Percentiles rank a stretch among this genome's conserved stretches.
Conservation (phyloP, 2,888 invertebrate species). For the Smittia sp. region DNA sequence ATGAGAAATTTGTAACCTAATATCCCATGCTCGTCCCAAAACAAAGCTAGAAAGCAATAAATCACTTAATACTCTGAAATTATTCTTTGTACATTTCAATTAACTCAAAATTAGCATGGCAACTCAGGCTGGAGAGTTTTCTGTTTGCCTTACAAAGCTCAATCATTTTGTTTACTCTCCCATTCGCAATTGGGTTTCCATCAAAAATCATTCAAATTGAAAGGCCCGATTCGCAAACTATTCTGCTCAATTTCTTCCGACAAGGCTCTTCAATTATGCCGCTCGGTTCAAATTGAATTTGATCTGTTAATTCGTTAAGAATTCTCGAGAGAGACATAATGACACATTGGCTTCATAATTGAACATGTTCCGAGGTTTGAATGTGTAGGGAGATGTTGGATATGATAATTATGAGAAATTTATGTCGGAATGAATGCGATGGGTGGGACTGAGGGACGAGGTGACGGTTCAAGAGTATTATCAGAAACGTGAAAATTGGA, state of each 20-base stretch:
- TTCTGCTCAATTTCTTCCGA: background rate
- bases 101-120: slow-evolving; percentile 39
- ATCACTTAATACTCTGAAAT: slow-evolving; percentile 20
- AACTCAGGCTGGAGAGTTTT: background rate
- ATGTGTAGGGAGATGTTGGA: background rate
- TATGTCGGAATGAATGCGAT: background rate
- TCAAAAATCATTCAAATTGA: too few relatives aligned
- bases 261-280: background rate
- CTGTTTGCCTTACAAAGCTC: too few relatives aligned
- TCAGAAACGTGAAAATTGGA: background rate
- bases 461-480: background rate
- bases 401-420: background rate
- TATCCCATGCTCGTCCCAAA: slow-evolving; percentile 9
- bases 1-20: background rate
- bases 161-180: too few relatives aligned
- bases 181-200: too few relatives aligned
- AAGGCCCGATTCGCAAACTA: too few relatives aligned
- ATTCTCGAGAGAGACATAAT: background rate
- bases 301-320: slow-evolving; percentile 1
- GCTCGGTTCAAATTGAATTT: background rate
- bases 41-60: slow-evolving; percentile 14
- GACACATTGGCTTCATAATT: background rate
- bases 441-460: background rate
- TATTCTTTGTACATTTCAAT: slow-evolving; percentile 34
- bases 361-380: background rate